Base-by-base conservation (phyloP, 2,888 invertebrate species). In the Rhingia rostrata region DNA sequence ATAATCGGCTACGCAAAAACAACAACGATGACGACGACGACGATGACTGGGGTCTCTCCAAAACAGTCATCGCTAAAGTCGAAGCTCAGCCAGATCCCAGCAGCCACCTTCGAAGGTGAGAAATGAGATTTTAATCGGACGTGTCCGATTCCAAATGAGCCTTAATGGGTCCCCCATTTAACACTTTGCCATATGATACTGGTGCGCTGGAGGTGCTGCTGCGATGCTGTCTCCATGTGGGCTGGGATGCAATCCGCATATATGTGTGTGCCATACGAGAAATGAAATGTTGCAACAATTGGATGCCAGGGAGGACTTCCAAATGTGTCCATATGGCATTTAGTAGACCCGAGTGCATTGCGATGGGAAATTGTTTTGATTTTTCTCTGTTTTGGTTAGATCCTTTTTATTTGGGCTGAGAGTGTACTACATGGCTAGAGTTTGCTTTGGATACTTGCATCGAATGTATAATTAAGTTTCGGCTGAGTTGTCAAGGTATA, bases 51-150 rank as follows among this genome's bases (percentile, higher is more conserved):
- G 61, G 33, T 43, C 43, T 22, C 61, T 70, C 49, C 22, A 41
- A 10, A 51, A 39, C 49, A 70, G 47, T 58, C 67, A 66, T 66
- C 66, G 66, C 5, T 35, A 22, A 22, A 45, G 37, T 37, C 37
- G 70, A 49, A 60, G 51, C 72, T 73, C 39, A 58, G 66, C 73
- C 70, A 70, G 58, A 66, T 66, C 47, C 70, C 60, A 47, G 37
- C 56, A 78, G 63, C 74, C 70, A 75, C 80, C 80, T 70, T 61
- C 69, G 74, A 88, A 91, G 91, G 91, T 91, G 91, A 91, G 91
- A 91, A 91, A 91, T 90, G 89, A 90, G 91, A 91, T 91, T 91
- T 91, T 91, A 91, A 91, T 91, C 91, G 91, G 90, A 91, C 90
- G 89, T 91, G 90, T 91, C 90, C 91, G 91, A 91, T 91, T 91